A percentile compares a stretch with the other conserved stretches of the same genome.
Conservation (phyloP, 2,797 vertebrate species). For the Synanceia verrucosa region DNA sequence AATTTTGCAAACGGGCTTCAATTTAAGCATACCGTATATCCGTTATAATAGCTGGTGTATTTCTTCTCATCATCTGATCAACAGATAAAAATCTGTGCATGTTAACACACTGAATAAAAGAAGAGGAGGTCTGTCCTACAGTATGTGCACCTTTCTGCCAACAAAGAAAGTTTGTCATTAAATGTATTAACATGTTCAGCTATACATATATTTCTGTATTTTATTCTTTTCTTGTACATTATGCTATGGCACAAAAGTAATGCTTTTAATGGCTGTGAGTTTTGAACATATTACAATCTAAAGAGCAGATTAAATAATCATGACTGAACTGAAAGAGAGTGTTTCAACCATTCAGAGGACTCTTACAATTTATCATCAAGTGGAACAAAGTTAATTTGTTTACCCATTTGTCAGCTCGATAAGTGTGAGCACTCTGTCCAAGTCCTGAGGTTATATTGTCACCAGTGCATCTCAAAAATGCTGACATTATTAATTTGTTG, state of each 20-base stretch:
- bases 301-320: slow-evolving; percentile 63
- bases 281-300: slow-evolving; percentile 73
- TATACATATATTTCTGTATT: slow-evolving; percentile 80
- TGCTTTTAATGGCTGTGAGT: slow-evolving; percentile 76
- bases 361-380: slow-evolving; percentile 50
- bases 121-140: slow-evolving; percentile 67
- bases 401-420: slow-evolving; percentile 43
- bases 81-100: slow-evolving; percentile 45
- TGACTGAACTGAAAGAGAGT: slow-evolving; percentile 33
- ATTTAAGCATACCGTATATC: slow-evolving; percentile 3
- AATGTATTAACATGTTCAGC: slow-evolving; percentile 75
- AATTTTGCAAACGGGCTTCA: background rate
- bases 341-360: slow-evolving; percentile 44
- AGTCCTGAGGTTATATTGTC: slow-evolving; percentile 45
- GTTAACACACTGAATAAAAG: slow-evolving; percentile 74
- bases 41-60: slow-evolving; percentile 2
- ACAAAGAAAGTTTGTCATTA: slow-evolving; percentile 74
- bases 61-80: slow-evolving; percentile 20
- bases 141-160: slow-evolving; percentile 68
- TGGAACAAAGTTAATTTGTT: slow-evolving; percentile 49
- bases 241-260: slow-evolving; percentile 74
- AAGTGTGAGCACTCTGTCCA: slow-evolving; percentile 21
- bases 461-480: slow-evolving; percentile 31
- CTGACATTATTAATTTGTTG: slow-evolving; percentile 62
- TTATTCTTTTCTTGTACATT: slow-evolving; percentile 81